Base-by-base conservation (phyloP, 2,888 invertebrate genomes). In the Megalurothrips usitatus region DNA sequence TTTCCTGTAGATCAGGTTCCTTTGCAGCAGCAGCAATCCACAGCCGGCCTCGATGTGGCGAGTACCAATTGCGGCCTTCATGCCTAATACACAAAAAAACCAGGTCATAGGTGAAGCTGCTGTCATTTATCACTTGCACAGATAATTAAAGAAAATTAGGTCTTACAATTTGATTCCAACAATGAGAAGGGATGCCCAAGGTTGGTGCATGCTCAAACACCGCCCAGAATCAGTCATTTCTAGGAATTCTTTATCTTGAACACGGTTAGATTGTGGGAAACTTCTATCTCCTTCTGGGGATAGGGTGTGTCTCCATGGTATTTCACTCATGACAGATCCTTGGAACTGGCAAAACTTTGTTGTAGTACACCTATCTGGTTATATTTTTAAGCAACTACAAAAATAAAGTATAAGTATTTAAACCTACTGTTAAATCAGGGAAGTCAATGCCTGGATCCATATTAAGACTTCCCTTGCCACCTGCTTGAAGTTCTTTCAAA, bases 171-270 rank as follows among this genome's bases (percentile, higher is more conserved):
- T 98, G 84, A 98, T 96, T 80, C 98, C 98, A n/a, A 92, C 91
- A 0, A 97, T 92, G 0, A 99, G 90, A 52, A 98, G 89, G 0
- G 96, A 96, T 0, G 98, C 98, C 92, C 95, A 98, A 0, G 98
- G 98, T 86, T 99, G 98, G 88, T 97, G 97, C 94, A 99, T 93
- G 84, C 96, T 96, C 19, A 99, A 88, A 86, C 98, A 98, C 84
- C 92, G 89, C 1, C 97, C 97, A 84, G 93, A 90, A 87, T 97
- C 97, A 79, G 91, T 90, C 92, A 96, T 94, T 89, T 94, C 94
- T 85, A 93, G 91, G 80, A 94, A 88, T 86, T 93, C 92, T 78
- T 91, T 89, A 86, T 96, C 96, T 86, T 96, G 96, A 19, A 94
- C 90, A 3, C 92, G 68, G 12, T 26, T 75, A 26, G 68, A 26